Evolutionary conservation across 2,113 vertebrate species (phyloP).

Genomic region (Ranitomeya imitator): DNA sequence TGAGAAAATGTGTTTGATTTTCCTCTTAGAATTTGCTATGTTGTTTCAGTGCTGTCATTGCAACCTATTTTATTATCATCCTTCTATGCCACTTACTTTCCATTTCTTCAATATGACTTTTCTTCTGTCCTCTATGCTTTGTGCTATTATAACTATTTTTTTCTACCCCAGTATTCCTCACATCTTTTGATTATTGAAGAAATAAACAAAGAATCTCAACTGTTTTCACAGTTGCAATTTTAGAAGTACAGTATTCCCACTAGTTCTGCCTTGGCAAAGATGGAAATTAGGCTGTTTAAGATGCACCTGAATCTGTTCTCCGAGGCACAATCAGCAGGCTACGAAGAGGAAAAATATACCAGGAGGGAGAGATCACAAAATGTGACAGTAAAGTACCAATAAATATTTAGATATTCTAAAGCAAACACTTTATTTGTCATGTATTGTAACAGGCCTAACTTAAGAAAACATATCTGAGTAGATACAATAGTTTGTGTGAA

Average conservation of each 20-base stretch:
- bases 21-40: neutral
- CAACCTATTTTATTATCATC: neutral
- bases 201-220: slow-evolving; percentile 26
- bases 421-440: slow-evolving; percentile 42
- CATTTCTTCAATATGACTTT: slow-evolving; percentile 5
- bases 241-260: slow-evolving; percentile 42
- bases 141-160: slow-evolving; percentile 16
- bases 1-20: neutral
- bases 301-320: slow-evolving; percentile 53
- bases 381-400: slow-evolving; percentile 44
- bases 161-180: slow-evolving; percentile 22
- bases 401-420: slow-evolving; percentile 45
- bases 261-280: slow-evolving; percentile 48
- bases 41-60: neutral
- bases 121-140: neutral
- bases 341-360: slow-evolving; percentile 28
- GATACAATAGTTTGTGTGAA: neutral
- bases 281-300: slow-evolving; percentile 54
- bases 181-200: slow-evolving; percentile 37
- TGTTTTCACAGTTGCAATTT: slow-evolving; percentile 48
- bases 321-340: slow-evolving; percentile 38
- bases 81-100: neutral
- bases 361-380: slow-evolving; percentile 39
- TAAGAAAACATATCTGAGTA: neutral
- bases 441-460: neutral